Evolutionary conservation across 2,113 vertebrate genomes (phyloP).

Genomic region (Anas platyrhynchos): DNA sequence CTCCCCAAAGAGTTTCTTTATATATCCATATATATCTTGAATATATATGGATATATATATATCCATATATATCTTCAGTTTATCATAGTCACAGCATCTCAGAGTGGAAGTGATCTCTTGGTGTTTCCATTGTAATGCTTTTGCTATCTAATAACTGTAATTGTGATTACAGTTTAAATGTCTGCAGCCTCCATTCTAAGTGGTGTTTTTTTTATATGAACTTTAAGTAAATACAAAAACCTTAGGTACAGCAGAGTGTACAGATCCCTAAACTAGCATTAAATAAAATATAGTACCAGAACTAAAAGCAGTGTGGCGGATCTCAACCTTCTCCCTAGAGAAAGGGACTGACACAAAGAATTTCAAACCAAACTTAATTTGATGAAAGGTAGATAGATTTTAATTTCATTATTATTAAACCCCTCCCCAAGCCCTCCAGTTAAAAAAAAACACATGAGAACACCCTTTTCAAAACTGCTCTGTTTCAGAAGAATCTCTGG

Average conservation of each 20-base stretch:
- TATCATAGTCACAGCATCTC: background rate
- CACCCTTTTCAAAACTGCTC: accelerated
- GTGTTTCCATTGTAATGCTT: background rate
- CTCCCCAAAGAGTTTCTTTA: background rate
- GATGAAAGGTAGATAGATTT: background rate
- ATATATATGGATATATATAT: too few relatives aligned
- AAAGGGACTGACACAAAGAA: background rate
- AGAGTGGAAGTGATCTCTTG: background rate
- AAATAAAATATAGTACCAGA: background rate
- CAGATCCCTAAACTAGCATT: background rate
- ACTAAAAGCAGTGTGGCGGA: background rate
- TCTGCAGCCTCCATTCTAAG: background rate
- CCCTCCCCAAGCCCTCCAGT: too few relatives aligned
- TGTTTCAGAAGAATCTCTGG: background rate
- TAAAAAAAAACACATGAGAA: background rate
- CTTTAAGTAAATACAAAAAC: background rate
- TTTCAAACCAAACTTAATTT: background rate
- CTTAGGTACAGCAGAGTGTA: background rate
- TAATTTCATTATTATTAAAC: too few relatives aligned
- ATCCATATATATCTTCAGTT: background rate
- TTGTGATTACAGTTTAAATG: background rate
- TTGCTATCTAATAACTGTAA: background rate
- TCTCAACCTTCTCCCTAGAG: accelerated
- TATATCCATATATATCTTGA: background rate
- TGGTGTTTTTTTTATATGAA: background rate